Base-by-base conservation (phyloP, 64 coral and sea anemone genomes). In the Pocillopora verrucosa region DNA sequence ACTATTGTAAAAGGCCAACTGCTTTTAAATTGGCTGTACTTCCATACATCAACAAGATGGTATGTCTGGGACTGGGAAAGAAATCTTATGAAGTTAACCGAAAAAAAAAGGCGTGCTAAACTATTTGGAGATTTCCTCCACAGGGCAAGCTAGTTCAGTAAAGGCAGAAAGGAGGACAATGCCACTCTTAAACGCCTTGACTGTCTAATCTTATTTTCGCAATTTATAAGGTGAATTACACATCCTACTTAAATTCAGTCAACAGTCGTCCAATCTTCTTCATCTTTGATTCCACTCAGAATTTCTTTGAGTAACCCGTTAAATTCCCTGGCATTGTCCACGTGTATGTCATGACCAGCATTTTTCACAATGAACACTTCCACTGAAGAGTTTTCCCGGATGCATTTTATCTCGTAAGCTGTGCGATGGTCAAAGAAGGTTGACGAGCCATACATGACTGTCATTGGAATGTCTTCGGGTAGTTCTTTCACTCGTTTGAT, bases 331-430 rank as follows among this genome's bases (percentile, higher is more conserved):
- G 93, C 91, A 65, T 95, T 95, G 51, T 99, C 97, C 0, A 95
- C 97, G 51, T 99, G 97, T 38, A 99, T 99, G 59, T 95, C 90
- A 24, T 90, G 93, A 6, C 93, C 93, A 15, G 94, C 93, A 65
- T 95, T 61, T 65, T 88, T 89, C 4, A 99, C 94, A 80, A 99
- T 95, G 80, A 80, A 83, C 11, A 99, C 88, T 76, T 88, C 68
- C 12, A 99, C 97, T 88, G 76, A 86, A 64, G 84, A 83, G 70
- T 98, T 93, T 12, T 88, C 64, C 17, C 93, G 84, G 11, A 59
- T 91, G 59, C 86, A 99, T 79, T 95, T 99, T 34, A 99, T 89
- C 79, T 99, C 97, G 78, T 99, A 99, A 68, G 97, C 97, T 78
- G 97, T 93, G 35, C 97, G 88, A 80, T 99, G 97, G 56, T 99